Base-by-base conservation (phyloP, 1,140 invertebrate species). In the Sminthurinus signatus region DNA sequence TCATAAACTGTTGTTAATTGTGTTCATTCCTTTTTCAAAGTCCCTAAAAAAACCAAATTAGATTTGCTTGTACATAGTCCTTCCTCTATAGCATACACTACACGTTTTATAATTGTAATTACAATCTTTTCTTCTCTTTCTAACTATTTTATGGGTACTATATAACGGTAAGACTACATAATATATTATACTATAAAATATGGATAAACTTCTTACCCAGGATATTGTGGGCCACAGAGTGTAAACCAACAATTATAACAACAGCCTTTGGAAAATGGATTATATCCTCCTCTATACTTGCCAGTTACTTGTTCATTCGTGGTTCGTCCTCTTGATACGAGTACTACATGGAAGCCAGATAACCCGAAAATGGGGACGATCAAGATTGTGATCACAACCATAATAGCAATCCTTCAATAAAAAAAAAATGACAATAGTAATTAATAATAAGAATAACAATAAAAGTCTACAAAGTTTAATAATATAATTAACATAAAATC, bases 301-400 rank as follows among this genome's bases (percentile, higher is more conserved):
- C 93, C 94, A 2, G 96, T 98, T 32, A 98, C 94, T 83, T 99
- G 96, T 80, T 99, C 97, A 81, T 99, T 99, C 62, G 97, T 99
- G n/a, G 97, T 99, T 62, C 96, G 84, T n/a, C 96, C 97, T 36
- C 93, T 82, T 17, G 92, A 90, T 44, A 99, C 93, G 63, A 99
- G 82, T 69, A 98, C 87, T 80, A 98, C 88, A 78, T 99, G 96
- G 80, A 99, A 99, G 56, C 91, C 91, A 62, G 95, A 97, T 69
- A 99, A 81, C 71, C 96, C 96, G 78, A 95, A 88, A 70, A 99
- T 96, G 67, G 97, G 97, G 76, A 99, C 91, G 70, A 95, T 86
- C 64, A 99, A 79, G 60, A 99, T 76, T 23, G 85, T 85, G 73
- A 96, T 92, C 68, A 98, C 82, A 69, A 85, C n/a, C n/a, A n/a